Evolutionary conservation across 2,888 invertebrate genomes (phyloP).

Genomic region (Adelphocoris suturalis): DNA sequence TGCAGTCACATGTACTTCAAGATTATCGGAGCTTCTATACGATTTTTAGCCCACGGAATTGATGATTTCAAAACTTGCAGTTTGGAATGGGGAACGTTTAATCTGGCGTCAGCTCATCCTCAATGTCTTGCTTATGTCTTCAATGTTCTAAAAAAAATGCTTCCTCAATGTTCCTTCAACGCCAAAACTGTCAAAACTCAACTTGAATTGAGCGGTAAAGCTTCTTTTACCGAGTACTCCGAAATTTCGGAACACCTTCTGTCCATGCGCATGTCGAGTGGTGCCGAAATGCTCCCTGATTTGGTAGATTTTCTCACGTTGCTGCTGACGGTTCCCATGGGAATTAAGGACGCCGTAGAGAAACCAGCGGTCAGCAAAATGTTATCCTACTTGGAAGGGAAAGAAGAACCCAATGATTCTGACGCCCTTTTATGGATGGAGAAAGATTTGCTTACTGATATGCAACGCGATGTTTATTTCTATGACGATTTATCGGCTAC

Average conservation of each 20-base stretch:
- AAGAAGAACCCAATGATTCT: not conserved
- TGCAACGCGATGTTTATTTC: not conserved
- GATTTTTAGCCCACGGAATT: too few relatives aligned
- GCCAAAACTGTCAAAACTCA: not conserved
- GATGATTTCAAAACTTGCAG: too few relatives aligned
- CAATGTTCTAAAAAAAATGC: too few relatives aligned
- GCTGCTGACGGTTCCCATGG: not conserved
- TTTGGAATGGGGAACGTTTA: too few relatives aligned
- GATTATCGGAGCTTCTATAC: too few relatives aligned
- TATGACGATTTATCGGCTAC: not conserved
- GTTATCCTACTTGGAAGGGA: not conserved
- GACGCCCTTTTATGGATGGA: not conserved
- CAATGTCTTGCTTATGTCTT: too few relatives aligned
- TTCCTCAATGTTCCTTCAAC: too few relatives aligned
- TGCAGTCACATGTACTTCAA: too few relatives aligned
- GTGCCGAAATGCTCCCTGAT: not conserved
- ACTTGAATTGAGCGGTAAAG: not conserved
- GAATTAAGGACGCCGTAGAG: not conserved
- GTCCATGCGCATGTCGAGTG: not conserved
- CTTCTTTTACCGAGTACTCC: not conserved
- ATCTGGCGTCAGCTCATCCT: too few relatives aligned
- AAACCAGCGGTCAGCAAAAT: not conserved
- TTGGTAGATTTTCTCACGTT: not conserved
- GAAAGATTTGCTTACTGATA: not conserved
- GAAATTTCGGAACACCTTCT: not conserved